Base-by-base conservation (phyloP, 2,888 invertebrate genomes). In the Pterobdella sp. region DNA sequence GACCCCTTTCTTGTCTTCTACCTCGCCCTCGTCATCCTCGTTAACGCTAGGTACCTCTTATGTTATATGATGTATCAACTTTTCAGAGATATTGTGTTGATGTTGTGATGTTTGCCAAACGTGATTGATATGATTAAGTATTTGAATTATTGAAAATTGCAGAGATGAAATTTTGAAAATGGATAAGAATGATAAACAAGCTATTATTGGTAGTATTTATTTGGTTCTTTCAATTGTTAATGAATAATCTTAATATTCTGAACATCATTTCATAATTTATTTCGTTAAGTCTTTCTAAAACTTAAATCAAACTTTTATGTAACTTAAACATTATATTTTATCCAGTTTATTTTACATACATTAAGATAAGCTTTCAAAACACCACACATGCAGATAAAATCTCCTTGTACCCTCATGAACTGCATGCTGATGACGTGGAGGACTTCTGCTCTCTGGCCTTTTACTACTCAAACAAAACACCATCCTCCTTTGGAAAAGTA, bases 1-100 rank as follows among this genome's bases (percentile, higher is more conserved):
- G 96, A 98, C 86, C 94, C 94, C 14, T 98, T 97, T 86, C 90
- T 95, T 77, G 89, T 95, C 80, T 93, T 97, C 85, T 97, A 95
- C 81, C 87, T 98, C 75, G 91, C 93, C 18, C 87, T 98, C 63
- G 95, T 96, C 72, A 93, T 98, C 87, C 88, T 97, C 32, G 89
- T 97, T 72, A 97, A 97, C 87, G 92, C 93, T 10, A 89, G 88
- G 87, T 88, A 81, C 82, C 76, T 76, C 1, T 31, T 1, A 1
- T 0, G 4, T 2, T 10, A 18, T 29, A n/a, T 52, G 22, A 26
- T 63, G 32, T 22, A 22, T n/a, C 2, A 26, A 37, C 26, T 22
- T 69, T 35, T 72, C n/a, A 10, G 4, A 1, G 18, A 35, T 4
- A 35, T 73, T 22, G 26, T 72, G 22, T 18, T 73, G 7, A 29